phyloP scores from a whole-genome alignment of 1,140 invertebrate species.

The Panagrolaimus sp. region DNA sequence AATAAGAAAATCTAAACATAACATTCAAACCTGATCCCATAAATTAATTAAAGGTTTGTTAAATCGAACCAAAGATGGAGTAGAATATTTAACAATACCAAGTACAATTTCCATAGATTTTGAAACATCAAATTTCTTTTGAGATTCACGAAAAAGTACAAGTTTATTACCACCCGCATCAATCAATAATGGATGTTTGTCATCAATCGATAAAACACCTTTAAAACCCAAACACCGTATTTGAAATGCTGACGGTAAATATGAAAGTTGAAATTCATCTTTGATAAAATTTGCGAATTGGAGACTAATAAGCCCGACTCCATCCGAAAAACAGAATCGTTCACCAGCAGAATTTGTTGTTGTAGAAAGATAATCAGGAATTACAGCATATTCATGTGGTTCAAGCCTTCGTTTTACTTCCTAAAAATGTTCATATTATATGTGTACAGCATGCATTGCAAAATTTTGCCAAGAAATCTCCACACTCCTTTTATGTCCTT shows the following conservation, averaged over 20 bases:
- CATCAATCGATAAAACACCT: not conserved
- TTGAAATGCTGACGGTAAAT: constrained; percentile 28
- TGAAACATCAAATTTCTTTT: too few species aligned
- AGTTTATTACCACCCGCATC: too few species aligned
- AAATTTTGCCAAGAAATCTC: too few species aligned
- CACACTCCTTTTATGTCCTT: too few species aligned
- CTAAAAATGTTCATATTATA: not conserved
- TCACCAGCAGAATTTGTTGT: not conserved
- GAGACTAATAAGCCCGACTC: not conserved
- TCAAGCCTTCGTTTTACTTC: not conserved
- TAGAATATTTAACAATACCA: not conserved
- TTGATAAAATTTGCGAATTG: not conserved
- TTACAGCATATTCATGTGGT: not conserved
- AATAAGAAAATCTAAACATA: too few species aligned
- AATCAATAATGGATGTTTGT: not conserved
- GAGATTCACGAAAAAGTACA: too few species aligned
- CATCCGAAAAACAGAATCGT: not conserved
- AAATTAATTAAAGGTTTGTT: not conserved
- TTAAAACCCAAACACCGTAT: not conserved
- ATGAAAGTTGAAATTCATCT: constrained; percentile 15
- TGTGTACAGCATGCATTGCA: too few species aligned
- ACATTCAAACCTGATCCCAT: not conserved
- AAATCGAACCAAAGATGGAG: not conserved
- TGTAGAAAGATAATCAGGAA: not conserved
- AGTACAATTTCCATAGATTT: not conserved